Conservation (phyloP, 2,888 invertebrate genomes). For the Aethes cnicana region DNA sequence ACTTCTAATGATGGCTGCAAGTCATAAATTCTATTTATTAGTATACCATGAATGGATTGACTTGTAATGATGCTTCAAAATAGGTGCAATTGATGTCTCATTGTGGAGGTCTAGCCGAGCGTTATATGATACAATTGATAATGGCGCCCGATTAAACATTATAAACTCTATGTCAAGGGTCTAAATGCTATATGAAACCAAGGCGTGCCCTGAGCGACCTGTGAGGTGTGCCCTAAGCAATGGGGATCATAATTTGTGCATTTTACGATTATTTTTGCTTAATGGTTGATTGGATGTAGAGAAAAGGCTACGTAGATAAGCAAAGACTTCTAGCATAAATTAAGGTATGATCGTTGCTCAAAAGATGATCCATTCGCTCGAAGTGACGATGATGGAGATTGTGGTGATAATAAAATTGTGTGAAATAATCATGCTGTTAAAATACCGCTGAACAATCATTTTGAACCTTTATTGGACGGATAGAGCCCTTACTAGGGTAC, state of each 20-base stretch:
- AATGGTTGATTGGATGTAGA: background rate
- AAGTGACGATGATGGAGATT: background rate
- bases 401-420: too few relatives aligned
- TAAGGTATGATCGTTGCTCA: background rate
- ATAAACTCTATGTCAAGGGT: too few relatives aligned
- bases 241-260: conserved; percentile 15
- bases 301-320: too few relatives aligned
- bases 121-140: conserved; percentile 13
- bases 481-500: too few relatives aligned
- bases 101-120: conserved; percentile 21
- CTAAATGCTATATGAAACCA: too few relatives aligned
- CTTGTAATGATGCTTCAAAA: conserved; percentile 15
- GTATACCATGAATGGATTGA: conserved; percentile 16
- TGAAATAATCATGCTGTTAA: too few relatives aligned
- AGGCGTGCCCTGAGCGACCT: too few relatives aligned
- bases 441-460: too few relatives aligned
- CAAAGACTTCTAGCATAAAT: too few relatives aligned
- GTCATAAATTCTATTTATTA: conserved; percentile 6
- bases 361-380: background rate
- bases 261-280: conserved; percentile 20
- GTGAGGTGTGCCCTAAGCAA: conserved; percentile 3
- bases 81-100: conserved; percentile 24
- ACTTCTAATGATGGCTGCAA: background rate
- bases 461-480: too few relatives aligned
- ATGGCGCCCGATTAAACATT: too few relatives aligned